Evolutionary conservation across 1,140 invertebrate genomes (phyloP), one percentile per base, ranked within the genome.

Genomic region (Apis mellifera): DNA sequence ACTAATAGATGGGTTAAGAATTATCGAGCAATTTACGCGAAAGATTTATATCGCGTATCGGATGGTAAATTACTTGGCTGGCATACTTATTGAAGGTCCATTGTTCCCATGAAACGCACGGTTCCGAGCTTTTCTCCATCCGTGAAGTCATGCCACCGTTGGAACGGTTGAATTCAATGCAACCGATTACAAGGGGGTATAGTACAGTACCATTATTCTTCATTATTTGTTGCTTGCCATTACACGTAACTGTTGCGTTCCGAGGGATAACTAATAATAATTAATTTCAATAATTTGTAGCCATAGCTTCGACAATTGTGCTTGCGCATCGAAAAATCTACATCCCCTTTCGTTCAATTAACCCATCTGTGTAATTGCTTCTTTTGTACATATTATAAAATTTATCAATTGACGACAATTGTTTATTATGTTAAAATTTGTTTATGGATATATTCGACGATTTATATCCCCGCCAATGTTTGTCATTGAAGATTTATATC

Each of bases 241-340:
- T 73, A 54, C 50, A 12, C 69, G 59, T 72, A 73, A 79, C 78
- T 79, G 69, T 79, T 79, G 77, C 57, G 57, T 79, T 73, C 32
- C 69, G 59, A 64, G 69, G 59, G 50, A 62, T 79, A 73, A 73
- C 59, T 54, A 73, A 72, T 54, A 73, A 72, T 73, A 55, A 72
- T 72, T 73, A 71, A 72, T 72, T 73, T 79, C 52, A 54, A 62
- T 64, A 59, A 73, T 52, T 73, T 13, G 26, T 17, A 17, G n/a
- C 13, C 5, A 15, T 11, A 1, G 7, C 9, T 42, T 64, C 26
- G 21, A 2, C 12, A 17, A 64, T 71, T 17, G 19, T 19, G 21
- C 13, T 26, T 9, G 17, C 7, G 12, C 3, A 19, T 13, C 17
- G 48, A 79, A 72, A 50, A 57, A 52, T 60, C 19, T 59, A 48